Base-by-base conservation (phyloP, 2,888 invertebrate genomes). In the Prostheceraeus crozeri region DNA sequence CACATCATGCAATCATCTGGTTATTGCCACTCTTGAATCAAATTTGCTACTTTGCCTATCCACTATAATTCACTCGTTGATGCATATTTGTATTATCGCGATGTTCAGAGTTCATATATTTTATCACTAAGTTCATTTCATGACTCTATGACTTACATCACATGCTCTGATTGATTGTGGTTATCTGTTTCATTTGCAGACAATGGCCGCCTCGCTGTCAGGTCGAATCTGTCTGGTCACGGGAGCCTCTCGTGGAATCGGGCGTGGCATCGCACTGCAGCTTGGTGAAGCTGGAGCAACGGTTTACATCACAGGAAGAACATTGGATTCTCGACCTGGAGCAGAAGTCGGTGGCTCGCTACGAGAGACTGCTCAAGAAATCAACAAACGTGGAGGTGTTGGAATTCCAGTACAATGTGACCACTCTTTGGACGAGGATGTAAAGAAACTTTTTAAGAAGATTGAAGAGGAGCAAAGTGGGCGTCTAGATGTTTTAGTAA, bases 241-340 rank as follows among this genome's bases (percentile, higher is more conserved):
- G 2, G 76, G 76, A 3, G 76, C 74, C 1, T 70, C 72, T 1
- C 66, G 76, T 11, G 76, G 76, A 1, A 73, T 76, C 30, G 76
- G 76, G 4, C 71, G 69, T 64, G 76, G 76, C 16, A 74, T 76
- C 31, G 76, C 76, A 1, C 65, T 78, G 16, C 76, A 78, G 65
- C 67, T 78, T n/a, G 78, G 72, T 2, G 68, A 74, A 57, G 75
- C 77, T 14, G 78, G 78, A 1, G 77, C 77, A 11, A 76, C 72
- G 1, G 75, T 78, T 11, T 78, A 78, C 63, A 72, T 79, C 2
- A 79, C 76, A 40, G 76, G 66, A 14, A 59, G 66, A 51, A 64
- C 66, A 8, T 35, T 67, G 51, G 64, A 19, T 27, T 16, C 6
- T 8, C 2, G 46, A n/a, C 56, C 36, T n/a, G 16, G 10, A 3